These are phyloP conservation scores for Apaloderma vittatum DNA, from an alignment of 2,113 vertebrate genomes.

Conservation along the genomic window DNA sequence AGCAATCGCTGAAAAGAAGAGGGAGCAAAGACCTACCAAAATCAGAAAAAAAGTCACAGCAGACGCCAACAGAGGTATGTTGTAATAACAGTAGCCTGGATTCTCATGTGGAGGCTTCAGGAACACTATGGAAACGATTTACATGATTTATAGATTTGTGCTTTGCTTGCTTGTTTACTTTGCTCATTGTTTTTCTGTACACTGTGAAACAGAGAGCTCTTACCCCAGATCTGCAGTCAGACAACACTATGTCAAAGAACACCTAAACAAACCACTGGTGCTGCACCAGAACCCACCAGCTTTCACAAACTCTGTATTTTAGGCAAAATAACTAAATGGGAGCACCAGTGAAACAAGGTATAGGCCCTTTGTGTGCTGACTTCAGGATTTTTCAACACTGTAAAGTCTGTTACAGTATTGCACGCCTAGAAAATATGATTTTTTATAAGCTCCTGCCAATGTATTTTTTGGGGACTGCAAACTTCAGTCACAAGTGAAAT, in stretches of 20 bases:
- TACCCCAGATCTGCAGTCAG: neutral
- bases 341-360: neutral
- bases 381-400: neutral
- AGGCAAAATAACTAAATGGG: neutral
- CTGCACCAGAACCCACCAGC: neutral
- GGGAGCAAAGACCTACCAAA: conserved; percentile 93
- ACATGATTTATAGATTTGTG: neutral
- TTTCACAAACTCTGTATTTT: neutral
- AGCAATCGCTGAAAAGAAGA: conserved; percentile 95
- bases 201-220: neutral
- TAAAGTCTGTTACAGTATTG: neutral
- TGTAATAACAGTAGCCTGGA: neutral
- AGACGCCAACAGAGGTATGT: conserved; percentile 92
- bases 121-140: neutral
- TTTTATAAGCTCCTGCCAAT: neutral
- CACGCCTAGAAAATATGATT: neutral
- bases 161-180: neutral
- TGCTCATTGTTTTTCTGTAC: neutral
- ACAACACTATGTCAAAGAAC: neutral
- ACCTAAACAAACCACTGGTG: neutral
- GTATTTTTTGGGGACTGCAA: neutral
- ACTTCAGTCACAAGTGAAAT: neutral
- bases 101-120: neutral
- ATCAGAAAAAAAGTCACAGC: conserved; percentile 90
- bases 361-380: neutral